These are phyloP conservation scores for Eucidaris tribuloides DNA, from an alignment of 35 echinoderm and acorn worm genomes.

Conservation along the genomic window DNA sequence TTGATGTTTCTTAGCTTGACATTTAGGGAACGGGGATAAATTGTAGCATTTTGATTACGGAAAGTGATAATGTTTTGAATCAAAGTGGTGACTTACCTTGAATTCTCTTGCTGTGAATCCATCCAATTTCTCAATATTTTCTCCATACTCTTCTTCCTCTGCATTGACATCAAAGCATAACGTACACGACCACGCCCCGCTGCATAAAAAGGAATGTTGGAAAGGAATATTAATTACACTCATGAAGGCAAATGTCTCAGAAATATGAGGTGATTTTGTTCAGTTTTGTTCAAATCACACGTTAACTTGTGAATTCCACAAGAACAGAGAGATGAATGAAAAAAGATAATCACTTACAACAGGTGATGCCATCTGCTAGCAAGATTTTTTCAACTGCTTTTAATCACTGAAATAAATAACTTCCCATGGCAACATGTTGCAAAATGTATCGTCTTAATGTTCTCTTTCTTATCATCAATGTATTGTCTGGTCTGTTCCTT, in stretches of 20 bases:
- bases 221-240: not conserved
- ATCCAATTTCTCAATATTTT: not conserved
- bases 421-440: too few relatives aligned
- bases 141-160: not conserved
- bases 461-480: too few relatives aligned
- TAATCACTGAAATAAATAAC: too few relatives aligned
- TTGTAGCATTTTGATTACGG: not conserved
- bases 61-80: not conserved
- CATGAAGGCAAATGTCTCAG: not conserved
- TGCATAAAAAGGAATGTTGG: not conserved
- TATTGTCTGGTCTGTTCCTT: too few relatives aligned
- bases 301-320: not conserved
- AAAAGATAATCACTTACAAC: not conserved
- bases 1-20: not conserved
- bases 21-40: not conserved
- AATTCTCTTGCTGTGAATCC: constrained; percentile 5
- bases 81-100: not conserved
- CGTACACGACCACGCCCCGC: not conserved
- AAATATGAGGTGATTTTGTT: not conserved
- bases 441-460: too few relatives aligned
- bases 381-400: not conserved
- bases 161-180: constrained; percentile 4
- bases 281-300: not conserved
- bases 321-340: not conserved
- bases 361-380: not conserved